Conservation (phyloP, 2,113 vertebrate species). For the Platichthys flesus region DNA sequence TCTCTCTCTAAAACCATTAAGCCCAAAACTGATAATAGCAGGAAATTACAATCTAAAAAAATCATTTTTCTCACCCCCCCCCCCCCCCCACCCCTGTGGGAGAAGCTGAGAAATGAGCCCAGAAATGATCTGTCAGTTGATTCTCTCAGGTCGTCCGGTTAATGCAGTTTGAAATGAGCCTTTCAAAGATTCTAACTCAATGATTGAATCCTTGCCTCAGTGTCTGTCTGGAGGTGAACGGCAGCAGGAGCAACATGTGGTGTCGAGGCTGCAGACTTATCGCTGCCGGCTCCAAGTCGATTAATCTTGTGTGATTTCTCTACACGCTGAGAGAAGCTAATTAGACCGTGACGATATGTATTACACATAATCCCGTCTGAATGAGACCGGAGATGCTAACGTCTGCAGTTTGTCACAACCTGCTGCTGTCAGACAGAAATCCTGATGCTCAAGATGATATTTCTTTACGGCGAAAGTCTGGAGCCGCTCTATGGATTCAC, state of each 20-base stretch:
- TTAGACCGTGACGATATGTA: constrained; percentile 38
- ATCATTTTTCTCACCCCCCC: not conserved
- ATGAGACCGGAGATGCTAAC: not conserved
- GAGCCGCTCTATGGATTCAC: not conserved
- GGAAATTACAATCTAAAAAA: not conserved
- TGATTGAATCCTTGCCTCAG: not conserved
- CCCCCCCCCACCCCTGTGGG: not conserved
- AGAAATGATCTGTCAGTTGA: too few relatives aligned
- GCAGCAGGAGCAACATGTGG: constrained; percentile 38
- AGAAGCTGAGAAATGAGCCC: not conserved
- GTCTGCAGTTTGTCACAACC: not conserved
- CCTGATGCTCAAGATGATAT: not conserved
- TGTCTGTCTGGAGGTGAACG: not conserved
- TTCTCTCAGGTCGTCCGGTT: too few relatives aligned
- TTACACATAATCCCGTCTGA: constrained; percentile 33
- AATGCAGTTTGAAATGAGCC: too few relatives aligned
- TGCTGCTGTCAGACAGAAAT: not conserved
- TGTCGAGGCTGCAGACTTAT: not conserved
- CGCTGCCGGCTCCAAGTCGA: not conserved
- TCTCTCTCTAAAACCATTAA: too few relatives aligned
- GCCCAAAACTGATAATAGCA: not conserved
- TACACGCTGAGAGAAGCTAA: constrained; percentile 20
- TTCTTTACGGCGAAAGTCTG: not conserved
- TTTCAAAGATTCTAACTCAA: too few relatives aligned
- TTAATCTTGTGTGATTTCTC: constrained; percentile 30